phyloP scores from a whole-genome alignment of 2,888 invertebrate genomes.

The Tipula unca region DNA sequence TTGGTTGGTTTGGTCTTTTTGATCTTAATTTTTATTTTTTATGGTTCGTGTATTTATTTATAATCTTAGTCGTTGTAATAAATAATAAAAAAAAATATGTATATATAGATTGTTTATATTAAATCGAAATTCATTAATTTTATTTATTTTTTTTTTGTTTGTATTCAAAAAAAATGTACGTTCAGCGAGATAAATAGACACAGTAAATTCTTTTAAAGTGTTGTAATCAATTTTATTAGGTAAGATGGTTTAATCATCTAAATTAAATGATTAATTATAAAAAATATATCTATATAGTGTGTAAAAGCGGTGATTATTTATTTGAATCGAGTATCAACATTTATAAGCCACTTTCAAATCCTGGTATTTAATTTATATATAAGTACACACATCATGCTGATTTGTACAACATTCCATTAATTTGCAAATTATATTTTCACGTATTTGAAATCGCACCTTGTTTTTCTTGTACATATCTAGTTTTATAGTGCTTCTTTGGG shows the following conservation, averaged over 20 bases:
- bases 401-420: too few relatives aligned
- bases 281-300: background rate
- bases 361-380: background rate
- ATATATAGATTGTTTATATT: background rate
- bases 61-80: background rate
- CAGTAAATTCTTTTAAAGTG: background rate
- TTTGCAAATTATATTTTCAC: too few relatives aligned
- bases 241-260: constrained; percentile 14
- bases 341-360: background rate
- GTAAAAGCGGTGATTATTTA: background rate
- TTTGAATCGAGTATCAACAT: background rate
- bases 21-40: background rate
- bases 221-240: background rate
- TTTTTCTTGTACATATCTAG: too few relatives aligned
- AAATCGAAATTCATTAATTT: background rate
- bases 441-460: too few relatives aligned
- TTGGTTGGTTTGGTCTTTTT: background rate
- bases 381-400: too few relatives aligned
- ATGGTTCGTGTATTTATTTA: background rate
- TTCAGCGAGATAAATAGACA: background rate
- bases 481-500: too few relatives aligned
- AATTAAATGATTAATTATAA: background rate
- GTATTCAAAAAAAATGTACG: background rate
- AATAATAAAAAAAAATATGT: background rate
- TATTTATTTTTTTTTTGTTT: background rate